Conservation (phyloP, 2,797 vertebrate species). For the Protonibea diacanthus region DNA sequence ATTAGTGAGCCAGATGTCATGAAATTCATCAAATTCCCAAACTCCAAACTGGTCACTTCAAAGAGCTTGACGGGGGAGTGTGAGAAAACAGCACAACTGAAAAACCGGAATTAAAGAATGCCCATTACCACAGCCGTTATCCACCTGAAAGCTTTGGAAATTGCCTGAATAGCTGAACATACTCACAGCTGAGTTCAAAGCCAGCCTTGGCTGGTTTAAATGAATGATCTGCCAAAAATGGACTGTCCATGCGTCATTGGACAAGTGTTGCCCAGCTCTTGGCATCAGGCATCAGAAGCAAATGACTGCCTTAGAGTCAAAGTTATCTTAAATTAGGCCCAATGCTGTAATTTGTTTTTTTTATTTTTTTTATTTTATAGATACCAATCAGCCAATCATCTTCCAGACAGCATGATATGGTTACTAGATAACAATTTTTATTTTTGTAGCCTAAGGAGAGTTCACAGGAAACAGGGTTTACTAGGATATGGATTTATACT, state of each 20-base stretch:
- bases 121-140: background rate
- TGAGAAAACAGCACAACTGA: background rate
- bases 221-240: conserved; percentile 9
- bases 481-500: conserved; percentile 53
- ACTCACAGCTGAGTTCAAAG: conserved; percentile 26
- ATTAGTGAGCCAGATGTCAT: background rate
- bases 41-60: background rate
- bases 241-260: conserved; percentile 9
- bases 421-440: conserved; percentile 30
- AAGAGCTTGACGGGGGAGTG: conserved; percentile 4
- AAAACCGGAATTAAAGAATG: background rate
- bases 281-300: conserved; percentile 11
- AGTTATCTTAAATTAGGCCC: conserved; percentile 3
- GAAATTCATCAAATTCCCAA: background rate
- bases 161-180: conserved; percentile 23
- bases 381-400: conserved; percentile 21
- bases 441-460: conserved; percentile 45
- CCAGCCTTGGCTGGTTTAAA: conserved; percentile 11
- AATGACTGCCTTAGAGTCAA: conserved; percentile 9
- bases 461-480: conserved; percentile 36
- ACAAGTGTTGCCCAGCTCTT: conserved; percentile 20
- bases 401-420: conserved; percentile 17
- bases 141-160: conserved; percentile 20
- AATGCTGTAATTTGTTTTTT: conserved; percentile 8
- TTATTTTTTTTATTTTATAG: conserved; percentile 25